A percentile compares a stretch with the other conserved stretches of the same genome.
These are phyloP conservation scores for Beaufortia kweichowensis DNA, from an alignment of 2,113 vertebrate genomes.

Conservation along the genomic window DNA sequence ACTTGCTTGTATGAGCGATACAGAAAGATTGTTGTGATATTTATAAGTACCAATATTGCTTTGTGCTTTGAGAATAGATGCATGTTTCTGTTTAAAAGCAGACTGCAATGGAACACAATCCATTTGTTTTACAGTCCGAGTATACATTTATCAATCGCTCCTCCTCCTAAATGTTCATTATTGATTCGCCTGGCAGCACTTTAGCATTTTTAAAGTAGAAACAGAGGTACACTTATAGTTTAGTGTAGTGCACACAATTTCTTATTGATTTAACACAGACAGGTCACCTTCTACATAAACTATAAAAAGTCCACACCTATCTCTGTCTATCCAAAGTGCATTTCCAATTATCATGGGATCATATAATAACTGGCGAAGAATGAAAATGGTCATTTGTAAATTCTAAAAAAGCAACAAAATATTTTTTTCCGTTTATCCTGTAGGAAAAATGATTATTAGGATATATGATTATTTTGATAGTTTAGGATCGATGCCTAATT, in stretches of 20 bases:
- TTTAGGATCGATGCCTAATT: no score
- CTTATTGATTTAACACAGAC: not conserved
- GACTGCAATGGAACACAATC: not conserved
- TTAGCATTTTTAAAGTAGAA: not conserved
- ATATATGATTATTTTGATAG: no score
- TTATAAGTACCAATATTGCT: not conserved
- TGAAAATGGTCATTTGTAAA: no score
- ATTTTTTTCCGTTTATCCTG: no score
- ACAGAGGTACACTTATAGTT: not conserved
- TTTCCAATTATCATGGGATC: no score
- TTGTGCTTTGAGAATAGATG: constrained; percentile 2
- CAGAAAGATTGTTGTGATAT: not conserved
- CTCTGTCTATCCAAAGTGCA: no score
- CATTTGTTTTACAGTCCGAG: not conserved
- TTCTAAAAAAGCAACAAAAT: no score
- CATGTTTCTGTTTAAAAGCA: not conserved
- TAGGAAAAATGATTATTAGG: no score
- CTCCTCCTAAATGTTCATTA: not conserved
- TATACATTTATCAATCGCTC: not conserved
- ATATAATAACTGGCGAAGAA: no score
- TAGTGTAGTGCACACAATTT: not conserved
- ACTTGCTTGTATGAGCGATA: not conserved
- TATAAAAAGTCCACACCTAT: not conserved
- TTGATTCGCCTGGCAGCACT: not conserved
- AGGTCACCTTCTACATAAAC: not conserved